Percentiles rank a stretch among this genome's conserved stretches.
These are phyloP conservation scores for Oenanthe melanoleuca DNA, from an alignment of 2,113 vertebrate genomes.

Conservation along the genomic window DNA sequence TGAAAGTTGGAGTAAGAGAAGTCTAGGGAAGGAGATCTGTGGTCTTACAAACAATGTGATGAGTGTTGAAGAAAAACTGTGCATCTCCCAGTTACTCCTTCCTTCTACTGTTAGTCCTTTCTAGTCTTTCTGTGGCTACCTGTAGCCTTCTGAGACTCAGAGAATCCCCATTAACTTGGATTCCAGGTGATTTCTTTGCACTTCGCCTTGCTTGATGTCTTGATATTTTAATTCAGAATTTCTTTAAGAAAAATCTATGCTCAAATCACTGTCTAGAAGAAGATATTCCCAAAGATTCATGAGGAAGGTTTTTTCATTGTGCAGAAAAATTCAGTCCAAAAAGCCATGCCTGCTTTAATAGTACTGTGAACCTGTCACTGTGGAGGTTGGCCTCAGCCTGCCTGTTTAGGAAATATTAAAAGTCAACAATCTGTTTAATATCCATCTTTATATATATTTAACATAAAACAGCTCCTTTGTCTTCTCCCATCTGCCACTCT, in stretches of 20 bases:
- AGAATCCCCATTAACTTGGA: neutral
- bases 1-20: neutral
- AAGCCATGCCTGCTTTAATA: neutral
- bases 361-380: neutral
- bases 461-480: neutral
- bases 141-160: neutral
- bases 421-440: conserved; percentile 37
- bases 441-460: neutral
- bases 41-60: neutral
- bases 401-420: neutral
- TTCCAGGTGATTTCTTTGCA: neutral
- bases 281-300: neutral
- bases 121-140: neutral
- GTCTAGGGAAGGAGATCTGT: neutral
- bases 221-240: neutral
- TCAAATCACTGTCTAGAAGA: neutral
- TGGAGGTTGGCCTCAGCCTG: conserved; percentile 11
- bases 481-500: neutral
- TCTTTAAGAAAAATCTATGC: neutral
- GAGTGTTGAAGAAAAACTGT: neutral
- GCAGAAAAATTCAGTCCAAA: neutral
- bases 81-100: neutral
- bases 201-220: neutral
- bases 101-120: neutral
- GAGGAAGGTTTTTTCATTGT: neutral